Evolutionary conservation across 2,888 invertebrate genomes (phyloP).

Genomic region (Troglohyphantes excavatus): DNA sequence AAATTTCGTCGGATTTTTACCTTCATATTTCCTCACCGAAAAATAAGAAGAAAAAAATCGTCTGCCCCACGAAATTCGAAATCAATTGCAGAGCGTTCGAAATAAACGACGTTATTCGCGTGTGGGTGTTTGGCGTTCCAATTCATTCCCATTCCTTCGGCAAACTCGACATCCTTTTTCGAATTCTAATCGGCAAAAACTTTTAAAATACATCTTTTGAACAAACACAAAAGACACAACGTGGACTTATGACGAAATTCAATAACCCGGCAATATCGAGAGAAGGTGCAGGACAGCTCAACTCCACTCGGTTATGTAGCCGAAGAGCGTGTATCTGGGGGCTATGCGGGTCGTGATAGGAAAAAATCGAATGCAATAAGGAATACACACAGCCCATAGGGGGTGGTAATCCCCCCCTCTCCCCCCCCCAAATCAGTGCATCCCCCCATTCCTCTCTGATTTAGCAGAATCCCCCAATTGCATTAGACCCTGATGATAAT

Average conservation of each 20-base stretch:
- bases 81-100: conserved; percentile 32
- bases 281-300: conserved; percentile 56
- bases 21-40: too few relatives aligned
- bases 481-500: conserved; percentile 57
- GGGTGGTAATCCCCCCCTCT: conserved; percentile 33
- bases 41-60: not conserved
- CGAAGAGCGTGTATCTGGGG: conserved; percentile 37
- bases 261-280: conserved; percentile 25
- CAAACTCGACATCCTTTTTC: conserved; percentile 68
- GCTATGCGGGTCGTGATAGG: conserved; percentile 39
- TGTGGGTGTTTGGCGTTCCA: conserved; percentile 65
- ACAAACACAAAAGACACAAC: conserved; percentile 53
- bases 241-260: conserved; percentile 31
- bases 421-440: conserved; percentile 60
- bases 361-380: conserved; percentile 65
- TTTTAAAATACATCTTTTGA: conserved; percentile 51
- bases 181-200: conserved; percentile 71
- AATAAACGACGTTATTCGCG: conserved; percentile 33
- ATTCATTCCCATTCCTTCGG: conserved; percentile 59
- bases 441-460: conserved; percentile 27
- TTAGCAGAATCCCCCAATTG: conserved; percentile 48
- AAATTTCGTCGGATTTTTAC: too few relatives aligned
- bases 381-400: conserved; percentile 59
- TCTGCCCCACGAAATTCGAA: conserved; percentile 45
- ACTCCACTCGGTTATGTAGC: conserved; percentile 42